phyloP scores from a whole-genome alignment of 2,888 invertebrate genomes.

The Caenorhabditis sinica region DNA sequence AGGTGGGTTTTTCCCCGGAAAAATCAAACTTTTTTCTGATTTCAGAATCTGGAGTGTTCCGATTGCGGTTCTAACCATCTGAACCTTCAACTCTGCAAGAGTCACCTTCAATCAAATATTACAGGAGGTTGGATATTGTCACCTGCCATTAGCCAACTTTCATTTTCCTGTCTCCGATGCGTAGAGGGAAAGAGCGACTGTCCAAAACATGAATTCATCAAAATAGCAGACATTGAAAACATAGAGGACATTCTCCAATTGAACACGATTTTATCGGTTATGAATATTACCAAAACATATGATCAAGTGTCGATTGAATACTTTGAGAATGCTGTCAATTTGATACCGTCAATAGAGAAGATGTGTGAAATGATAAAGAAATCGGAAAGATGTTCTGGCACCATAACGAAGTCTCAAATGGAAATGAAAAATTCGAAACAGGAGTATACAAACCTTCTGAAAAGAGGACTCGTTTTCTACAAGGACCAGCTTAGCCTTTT shows the following conservation, averaged over 20 bases:
- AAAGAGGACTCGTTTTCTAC: conserved; percentile 7
- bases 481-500: not conserved
- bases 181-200: not conserved
- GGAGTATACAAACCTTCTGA: not conserved
- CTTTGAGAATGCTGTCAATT: not conserved
- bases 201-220: conserved; percentile 6
- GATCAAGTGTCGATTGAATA: not conserved
- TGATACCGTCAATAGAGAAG: not conserved
- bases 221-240: not conserved
- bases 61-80: not conserved
- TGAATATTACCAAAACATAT: not conserved
- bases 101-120: not conserved
- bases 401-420: not conserved
- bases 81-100: conserved; percentile 4
- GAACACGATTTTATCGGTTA: not conserved
- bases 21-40: not conserved
- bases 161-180: not conserved
- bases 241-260: not conserved
- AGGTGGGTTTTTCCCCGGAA: not conserved
- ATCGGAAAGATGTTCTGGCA: not conserved
- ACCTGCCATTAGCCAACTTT: not conserved
- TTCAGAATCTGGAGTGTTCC: not conserved
- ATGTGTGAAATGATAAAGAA: not conserved
- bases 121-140: not conserved
- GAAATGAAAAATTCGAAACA: not conserved